A percentile compares a stretch with the other conserved stretches of the same genome.
phyloP scores from a whole-genome alignment of 2,113 vertebrate genomes.

The Bufo bufo region DNA sequence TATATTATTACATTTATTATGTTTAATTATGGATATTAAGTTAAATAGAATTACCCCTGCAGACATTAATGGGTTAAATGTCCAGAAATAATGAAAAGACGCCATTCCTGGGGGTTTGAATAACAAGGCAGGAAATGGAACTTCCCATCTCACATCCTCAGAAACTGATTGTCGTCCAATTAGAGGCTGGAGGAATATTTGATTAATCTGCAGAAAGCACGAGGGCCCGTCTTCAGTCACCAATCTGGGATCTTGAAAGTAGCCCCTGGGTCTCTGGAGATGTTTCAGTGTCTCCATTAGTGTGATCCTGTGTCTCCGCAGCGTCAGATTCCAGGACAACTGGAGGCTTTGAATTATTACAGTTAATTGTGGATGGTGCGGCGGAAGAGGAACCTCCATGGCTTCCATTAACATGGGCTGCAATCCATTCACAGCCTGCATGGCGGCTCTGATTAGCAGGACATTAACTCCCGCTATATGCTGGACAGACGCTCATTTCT shows the following conservation, averaged over 20 bases:
- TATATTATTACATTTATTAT: background rate
- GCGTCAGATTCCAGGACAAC: slow-evolving; percentile 67
- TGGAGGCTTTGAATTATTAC: slow-evolving; percentile 66
- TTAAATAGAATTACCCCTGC: background rate
- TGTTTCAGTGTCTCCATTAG: slow-evolving; percentile 64
- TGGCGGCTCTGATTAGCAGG: background rate
- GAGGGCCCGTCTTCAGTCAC: slow-evolving; percentile 68
- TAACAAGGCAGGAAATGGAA: slow-evolving; percentile 23
- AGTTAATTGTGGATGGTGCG: slow-evolving; percentile 66
- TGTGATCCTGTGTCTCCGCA: slow-evolving; percentile 65
- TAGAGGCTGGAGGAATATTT: slow-evolving; percentile 70
- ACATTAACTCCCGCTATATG: background rate
- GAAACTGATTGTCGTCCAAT: slow-evolving; percentile 77
- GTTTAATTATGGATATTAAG: background rate
- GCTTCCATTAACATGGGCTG: slow-evolving; percentile 26
- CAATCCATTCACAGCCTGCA: background rate
- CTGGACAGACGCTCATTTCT: slow-evolving; percentile 3
- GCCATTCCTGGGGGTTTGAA: slow-evolving; percentile 55
- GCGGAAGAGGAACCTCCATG: slow-evolving; percentile 46
- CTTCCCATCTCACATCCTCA: slow-evolving; percentile 63
- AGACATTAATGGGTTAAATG: slow-evolving; percentile 44
- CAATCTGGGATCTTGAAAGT: slow-evolving; percentile 70
- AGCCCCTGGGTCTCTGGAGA: slow-evolving; percentile 62
- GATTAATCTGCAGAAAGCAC: slow-evolving; percentile 75
- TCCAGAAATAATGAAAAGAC: slow-evolving; percentile 60